These are phyloP conservation scores for Pogonognathellus flavescens DNA, from an alignment of 1,140 invertebrate genomes.

Conservation along the genomic window DNA sequence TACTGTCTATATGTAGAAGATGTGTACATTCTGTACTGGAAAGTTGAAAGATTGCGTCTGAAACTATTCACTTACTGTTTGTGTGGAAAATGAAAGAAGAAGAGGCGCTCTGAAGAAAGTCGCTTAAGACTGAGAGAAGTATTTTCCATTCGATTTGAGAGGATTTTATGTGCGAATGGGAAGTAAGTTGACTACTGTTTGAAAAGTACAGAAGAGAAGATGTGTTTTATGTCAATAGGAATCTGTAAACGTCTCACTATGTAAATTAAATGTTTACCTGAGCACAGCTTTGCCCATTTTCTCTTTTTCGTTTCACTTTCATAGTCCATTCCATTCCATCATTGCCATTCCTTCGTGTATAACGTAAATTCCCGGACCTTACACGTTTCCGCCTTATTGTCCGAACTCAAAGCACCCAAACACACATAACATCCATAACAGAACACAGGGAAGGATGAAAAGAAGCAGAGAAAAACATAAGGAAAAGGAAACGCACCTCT, in stretches of 20 bases:
- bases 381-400: background rate
- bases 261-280: constrained; percentile 50
- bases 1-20: background rate
- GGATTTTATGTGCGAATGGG: constrained; percentile 41
- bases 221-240: constrained; percentile 50
- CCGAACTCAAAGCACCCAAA: background rate
- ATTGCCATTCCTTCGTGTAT: background rate
- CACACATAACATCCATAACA: constrained; percentile 9
- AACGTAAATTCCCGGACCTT: background rate
- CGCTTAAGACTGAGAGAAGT: background rate
- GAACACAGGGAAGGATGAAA: background rate
- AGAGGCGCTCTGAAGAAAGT: constrained; percentile 16
- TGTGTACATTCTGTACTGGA: background rate
- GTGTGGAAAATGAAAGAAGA: background rate
- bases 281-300: constrained; percentile 36
- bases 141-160: constrained; percentile 49
- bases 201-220: constrained; percentile 3
- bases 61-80: background rate
- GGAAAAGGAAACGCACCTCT: background rate
- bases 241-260: constrained; percentile 50
- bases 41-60: constrained; percentile 21
- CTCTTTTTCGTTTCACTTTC: background rate
- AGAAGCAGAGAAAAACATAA: background rate
- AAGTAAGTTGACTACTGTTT: constrained; percentile 22
- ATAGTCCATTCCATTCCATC: constrained; percentile 2